Conservation (phyloP, 2,113 vertebrate genomes). For the Cichladusa arquata region DNA sequence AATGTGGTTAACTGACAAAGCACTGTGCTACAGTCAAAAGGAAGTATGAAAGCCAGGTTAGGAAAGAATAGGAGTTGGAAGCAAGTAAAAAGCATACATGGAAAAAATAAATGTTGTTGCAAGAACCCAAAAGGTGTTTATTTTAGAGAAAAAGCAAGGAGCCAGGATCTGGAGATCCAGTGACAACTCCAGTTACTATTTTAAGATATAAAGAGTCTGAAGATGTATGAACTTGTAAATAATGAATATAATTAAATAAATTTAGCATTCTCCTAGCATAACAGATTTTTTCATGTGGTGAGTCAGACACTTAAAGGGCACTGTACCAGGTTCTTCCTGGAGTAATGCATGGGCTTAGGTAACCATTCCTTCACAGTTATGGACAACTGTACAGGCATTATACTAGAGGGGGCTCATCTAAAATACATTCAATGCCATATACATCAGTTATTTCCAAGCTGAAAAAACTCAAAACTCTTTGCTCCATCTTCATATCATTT, state of each 20-base stretch:
- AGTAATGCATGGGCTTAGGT: neutral
- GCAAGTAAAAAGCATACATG: neutral
- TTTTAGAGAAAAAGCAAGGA: neutral
- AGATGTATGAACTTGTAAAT: neutral
- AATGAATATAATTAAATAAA: neutral
- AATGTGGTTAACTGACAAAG: slow-evolving; percentile 6
- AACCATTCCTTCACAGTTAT: neutral
- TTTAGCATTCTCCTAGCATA: neutral
- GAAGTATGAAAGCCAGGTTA: neutral
- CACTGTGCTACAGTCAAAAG: neutral
- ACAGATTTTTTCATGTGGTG: neutral
- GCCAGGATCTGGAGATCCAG: neutral
- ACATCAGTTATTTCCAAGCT: neutral
- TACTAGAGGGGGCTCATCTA: neutral
- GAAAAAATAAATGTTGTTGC: neutral
- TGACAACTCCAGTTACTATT: neutral
- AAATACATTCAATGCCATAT: neutral
- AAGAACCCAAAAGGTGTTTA: neutral
- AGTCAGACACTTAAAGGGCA: neutral
- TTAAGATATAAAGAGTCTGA: neutral
- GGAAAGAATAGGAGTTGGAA: neutral
- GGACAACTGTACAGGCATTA: neutral
- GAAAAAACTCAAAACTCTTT: neutral
- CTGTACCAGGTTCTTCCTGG: neutral
- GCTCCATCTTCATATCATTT: neutral